These are phyloP conservation scores for Cetonia aurata DNA, from an alignment of 2,888 invertebrate species.

Conservation along the genomic window DNA sequence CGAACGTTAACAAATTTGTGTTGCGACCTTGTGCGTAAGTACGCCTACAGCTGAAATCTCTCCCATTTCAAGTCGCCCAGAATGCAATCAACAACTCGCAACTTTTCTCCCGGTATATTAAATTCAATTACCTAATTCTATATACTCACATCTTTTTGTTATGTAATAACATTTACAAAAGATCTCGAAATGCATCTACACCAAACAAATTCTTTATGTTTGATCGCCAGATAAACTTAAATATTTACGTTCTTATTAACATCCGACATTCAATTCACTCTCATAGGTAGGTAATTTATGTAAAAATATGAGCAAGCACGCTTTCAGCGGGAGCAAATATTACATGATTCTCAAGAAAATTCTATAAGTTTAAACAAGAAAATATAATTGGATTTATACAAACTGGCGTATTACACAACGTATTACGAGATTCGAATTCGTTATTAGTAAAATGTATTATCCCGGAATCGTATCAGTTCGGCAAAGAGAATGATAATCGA, in stretches of 20 bases:
- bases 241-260: no score
- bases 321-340: not conserved
- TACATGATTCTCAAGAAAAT: conserved; percentile 1
- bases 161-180: no score
- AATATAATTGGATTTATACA: conserved; percentile 9
- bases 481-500: conserved; percentile 1
- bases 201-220: not conserved
- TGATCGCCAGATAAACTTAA: no score
- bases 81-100: no score
- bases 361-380: not conserved
- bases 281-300: not conserved
- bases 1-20: no score
- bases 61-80: no score
- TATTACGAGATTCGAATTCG: conserved; percentile 25
- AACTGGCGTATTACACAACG: conserved; percentile 22
- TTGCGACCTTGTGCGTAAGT: no score
- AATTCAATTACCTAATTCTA: no score
- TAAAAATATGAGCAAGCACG: not conserved
- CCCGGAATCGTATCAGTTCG: conserved; percentile 18
- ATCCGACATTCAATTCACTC: no score
- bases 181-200: not conserved
- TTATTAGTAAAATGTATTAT: conserved; percentile 19
- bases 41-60: no score
- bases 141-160: no score
- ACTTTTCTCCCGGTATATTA: no score